These are phyloP conservation scores for Polietes domitor DNA, from an alignment of 2,888 invertebrate species.

Conservation along the genomic window DNA sequence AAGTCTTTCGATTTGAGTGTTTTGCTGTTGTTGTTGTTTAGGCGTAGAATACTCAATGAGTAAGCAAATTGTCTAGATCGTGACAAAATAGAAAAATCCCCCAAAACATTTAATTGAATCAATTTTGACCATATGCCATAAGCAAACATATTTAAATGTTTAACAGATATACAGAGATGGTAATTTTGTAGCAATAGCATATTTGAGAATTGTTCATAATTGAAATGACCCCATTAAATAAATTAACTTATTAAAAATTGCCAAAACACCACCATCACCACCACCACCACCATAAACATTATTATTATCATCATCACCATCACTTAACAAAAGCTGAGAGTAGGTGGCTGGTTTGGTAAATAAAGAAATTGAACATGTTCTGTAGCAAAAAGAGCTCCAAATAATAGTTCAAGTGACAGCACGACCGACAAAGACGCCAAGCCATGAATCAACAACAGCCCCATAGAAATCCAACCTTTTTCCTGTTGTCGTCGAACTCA, in stretches of 20 bases:
- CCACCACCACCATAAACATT: too few relatives aligned
- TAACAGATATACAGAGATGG: too few relatives aligned
- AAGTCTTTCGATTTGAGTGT: too few relatives aligned
- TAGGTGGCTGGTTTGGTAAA: constrained; percentile 10
- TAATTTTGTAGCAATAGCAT: neutral
- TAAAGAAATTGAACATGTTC: constrained; percentile 5
- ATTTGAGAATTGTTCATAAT: constrained; percentile 21
- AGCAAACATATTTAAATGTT: too few relatives aligned
- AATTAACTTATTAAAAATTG: constrained; percentile 45
- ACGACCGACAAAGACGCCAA: neutral
- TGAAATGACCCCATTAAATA: constrained; percentile 50
- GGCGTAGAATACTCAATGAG: neutral
- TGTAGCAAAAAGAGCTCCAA: neutral
- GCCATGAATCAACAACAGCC: constrained; percentile 48
- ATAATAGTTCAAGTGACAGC: constrained; percentile 19
- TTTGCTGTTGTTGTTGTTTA: neutral
- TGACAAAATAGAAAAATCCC: neutral
- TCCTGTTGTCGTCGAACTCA: neutral
- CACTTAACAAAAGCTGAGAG: constrained; percentile 1
- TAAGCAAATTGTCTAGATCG: neutral
- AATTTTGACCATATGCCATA: neutral
- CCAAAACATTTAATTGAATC: neutral
- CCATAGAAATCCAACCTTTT: constrained; percentile 38
- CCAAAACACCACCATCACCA: neutral
- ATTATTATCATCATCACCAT: neutral